A percentile compares a stretch with the other conserved stretches of the same genome.
These are phyloP conservation scores for Medauroidea extradentata DNA, from an alignment of 1,140 invertebrate species.

Conservation along the genomic window DNA sequence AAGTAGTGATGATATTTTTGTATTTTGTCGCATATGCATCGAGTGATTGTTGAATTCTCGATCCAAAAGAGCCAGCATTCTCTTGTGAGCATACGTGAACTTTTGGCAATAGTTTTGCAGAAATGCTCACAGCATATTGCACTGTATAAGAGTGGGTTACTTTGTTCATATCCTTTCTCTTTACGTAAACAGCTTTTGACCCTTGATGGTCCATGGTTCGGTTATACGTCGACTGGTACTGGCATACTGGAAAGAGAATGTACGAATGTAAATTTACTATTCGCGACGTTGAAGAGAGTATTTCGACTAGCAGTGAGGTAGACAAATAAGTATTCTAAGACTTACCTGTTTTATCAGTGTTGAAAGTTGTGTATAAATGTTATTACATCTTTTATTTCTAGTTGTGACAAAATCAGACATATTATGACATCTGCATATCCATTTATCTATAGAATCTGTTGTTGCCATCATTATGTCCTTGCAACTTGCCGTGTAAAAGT, in stretches of 20 bases:
- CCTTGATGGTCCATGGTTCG: neutral
- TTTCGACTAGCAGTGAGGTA: no score
- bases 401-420: no score
- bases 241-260: slow-evolving; percentile 9
- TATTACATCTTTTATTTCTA: no score
- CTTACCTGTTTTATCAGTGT: slow-evolving; percentile 20
- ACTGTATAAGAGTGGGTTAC: no score
- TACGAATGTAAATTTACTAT: neutral
- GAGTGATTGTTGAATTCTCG: slow-evolving; percentile 13
- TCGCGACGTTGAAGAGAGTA: no score
- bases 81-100: slow-evolving; percentile 19
- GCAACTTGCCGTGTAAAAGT: no score
- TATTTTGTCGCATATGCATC: slow-evolving; percentile 9
- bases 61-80: slow-evolving; percentile 16
- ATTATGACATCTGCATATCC: no score
- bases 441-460: no score
- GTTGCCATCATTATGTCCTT: no score
- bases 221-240: slow-evolving; percentile 12
- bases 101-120: no score
- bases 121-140: no score
- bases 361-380: no score
- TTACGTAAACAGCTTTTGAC: neutral
- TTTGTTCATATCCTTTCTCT: neutral
- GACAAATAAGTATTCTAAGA: neutral
- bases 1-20: slow-evolving; percentile 12